Evolutionary conservation across 2,113 vertebrate species (phyloP).

Genomic region (Miniopterus natalensis): DNA sequence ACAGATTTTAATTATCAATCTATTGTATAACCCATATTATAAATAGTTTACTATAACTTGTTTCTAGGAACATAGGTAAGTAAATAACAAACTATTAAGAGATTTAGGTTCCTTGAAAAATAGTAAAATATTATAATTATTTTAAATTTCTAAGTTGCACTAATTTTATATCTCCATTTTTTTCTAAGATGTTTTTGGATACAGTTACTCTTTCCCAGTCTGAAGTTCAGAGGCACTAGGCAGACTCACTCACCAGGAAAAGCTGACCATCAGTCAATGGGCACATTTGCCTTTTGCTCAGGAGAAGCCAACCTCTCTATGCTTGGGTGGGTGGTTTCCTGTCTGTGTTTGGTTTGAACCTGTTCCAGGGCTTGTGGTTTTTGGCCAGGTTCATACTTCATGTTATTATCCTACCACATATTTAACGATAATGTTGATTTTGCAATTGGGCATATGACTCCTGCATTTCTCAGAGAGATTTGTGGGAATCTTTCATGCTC

Average conservation of each 20-base stretch:
- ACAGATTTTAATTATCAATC: background rate
- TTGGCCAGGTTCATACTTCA: conserved; percentile 58
- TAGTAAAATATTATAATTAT: background rate
- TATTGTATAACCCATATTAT: background rate
- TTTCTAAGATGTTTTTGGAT: background rate
- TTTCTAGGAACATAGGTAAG: background rate
- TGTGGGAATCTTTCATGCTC: conserved; percentile 1
- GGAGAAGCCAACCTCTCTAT: background rate
- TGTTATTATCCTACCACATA: conserved; percentile 69
- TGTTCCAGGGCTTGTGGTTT: conserved; percentile 85
- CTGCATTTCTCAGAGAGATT: conserved; percentile 64
- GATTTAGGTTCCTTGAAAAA: background rate
- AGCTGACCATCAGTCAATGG: background rate
- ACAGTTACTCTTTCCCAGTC: background rate
- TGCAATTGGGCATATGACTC: conserved; percentile 61
- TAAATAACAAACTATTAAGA: background rate
- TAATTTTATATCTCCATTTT: background rate
- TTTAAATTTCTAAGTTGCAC: background rate
- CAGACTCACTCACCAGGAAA: background rate
- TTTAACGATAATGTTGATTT: conserved; percentile 77
- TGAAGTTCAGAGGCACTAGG: background rate
- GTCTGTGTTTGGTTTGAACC: conserved; percentile 84
- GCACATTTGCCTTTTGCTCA: background rate
- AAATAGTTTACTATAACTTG: background rate
- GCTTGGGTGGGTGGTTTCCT: conserved; percentile 84